phyloP scores from a whole-genome alignment of 2,113 vertebrate genomes.

The Phrynosoma platyrhinos region DNA sequence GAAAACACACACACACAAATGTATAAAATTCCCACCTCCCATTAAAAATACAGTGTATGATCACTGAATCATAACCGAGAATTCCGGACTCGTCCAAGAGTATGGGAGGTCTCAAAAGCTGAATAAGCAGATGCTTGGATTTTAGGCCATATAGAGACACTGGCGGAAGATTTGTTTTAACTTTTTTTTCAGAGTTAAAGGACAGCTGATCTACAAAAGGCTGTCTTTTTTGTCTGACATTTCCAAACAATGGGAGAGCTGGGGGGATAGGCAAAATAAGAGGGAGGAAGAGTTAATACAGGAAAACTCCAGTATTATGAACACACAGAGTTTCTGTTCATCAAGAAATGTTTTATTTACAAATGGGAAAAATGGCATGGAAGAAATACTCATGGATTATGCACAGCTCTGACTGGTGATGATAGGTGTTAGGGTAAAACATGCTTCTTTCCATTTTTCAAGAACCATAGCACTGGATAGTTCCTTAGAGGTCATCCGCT shows the following conservation, averaged over 20 bases:
- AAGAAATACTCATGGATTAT: background rate
- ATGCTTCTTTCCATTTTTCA: background rate
- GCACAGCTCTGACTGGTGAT: background rate
- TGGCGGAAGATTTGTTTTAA: slow-evolving; percentile 70
- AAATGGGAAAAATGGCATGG: background rate
- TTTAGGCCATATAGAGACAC: slow-evolving; percentile 70
- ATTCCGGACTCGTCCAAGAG: slow-evolving; percentile 61
- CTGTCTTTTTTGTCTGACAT: slow-evolving; percentile 15
- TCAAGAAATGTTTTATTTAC: background rate
- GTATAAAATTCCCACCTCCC: slow-evolving; percentile 51
- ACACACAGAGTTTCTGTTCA: background rate
- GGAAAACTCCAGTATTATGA: slow-evolving; percentile 10
- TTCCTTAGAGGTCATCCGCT: no score
- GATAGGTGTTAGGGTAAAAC: no score
- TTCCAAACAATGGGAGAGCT: background rate
- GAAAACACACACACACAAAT: background rate
- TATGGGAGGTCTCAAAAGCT: slow-evolving; percentile 60
- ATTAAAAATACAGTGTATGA: slow-evolving; percentile 75
- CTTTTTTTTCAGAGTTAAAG: slow-evolving; percentile 56
- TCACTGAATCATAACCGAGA: slow-evolving; percentile 81
- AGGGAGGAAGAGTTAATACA: slow-evolving; percentile 4
- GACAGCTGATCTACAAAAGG: slow-evolving; percentile 54
- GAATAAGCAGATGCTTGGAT: slow-evolving; percentile 65
- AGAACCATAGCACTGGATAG: background rate
- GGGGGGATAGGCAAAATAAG: background rate